Conservation (phyloP, 2,113 vertebrate genomes). For the Lasiurus cinereus region DNA sequence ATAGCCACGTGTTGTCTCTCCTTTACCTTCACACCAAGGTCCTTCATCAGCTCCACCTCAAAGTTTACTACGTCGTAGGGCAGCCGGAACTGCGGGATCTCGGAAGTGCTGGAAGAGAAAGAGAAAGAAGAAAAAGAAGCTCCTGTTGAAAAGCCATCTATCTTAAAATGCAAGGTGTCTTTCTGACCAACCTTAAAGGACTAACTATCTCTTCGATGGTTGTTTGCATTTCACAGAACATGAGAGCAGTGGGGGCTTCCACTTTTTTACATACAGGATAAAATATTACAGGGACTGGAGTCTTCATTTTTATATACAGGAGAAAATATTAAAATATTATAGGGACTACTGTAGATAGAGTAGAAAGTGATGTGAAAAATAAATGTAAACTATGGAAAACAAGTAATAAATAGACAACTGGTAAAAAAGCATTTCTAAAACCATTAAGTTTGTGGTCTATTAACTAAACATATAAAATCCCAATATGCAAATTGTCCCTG, state of each 20-base stretch:
- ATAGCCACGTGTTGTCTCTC: constrained; percentile 80
- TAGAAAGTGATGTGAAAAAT: constrained; percentile 30
- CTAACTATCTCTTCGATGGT: not conserved
- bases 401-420: not conserved
- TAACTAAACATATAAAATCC: not conserved
- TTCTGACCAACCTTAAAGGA: constrained; percentile 55
- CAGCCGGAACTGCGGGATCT: constrained; percentile 96
- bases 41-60: constrained; percentile 94
- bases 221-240: not conserved
- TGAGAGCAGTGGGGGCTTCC: not conserved
- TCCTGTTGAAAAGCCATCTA: constrained; percentile 58
- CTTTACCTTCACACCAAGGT: constrained; percentile 95
- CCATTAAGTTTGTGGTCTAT: not conserved
- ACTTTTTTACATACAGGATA: not conserved
- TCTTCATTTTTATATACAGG: not conserved
- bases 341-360: not conserved
- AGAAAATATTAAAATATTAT: not conserved
- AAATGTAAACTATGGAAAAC: not conserved
- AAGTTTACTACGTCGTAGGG: constrained; percentile 94
- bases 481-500: too few relatives aligned
- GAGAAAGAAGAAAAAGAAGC: constrained; percentile 71
- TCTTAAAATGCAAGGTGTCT: not conserved
- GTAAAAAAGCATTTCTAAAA: not conserved
- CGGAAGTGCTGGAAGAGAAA: constrained; percentile 88
- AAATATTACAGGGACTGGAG: not conserved